Evolutionary conservation across 2,113 vertebrate genomes (phyloP).

Genomic region (Lonchura striata): DNA sequence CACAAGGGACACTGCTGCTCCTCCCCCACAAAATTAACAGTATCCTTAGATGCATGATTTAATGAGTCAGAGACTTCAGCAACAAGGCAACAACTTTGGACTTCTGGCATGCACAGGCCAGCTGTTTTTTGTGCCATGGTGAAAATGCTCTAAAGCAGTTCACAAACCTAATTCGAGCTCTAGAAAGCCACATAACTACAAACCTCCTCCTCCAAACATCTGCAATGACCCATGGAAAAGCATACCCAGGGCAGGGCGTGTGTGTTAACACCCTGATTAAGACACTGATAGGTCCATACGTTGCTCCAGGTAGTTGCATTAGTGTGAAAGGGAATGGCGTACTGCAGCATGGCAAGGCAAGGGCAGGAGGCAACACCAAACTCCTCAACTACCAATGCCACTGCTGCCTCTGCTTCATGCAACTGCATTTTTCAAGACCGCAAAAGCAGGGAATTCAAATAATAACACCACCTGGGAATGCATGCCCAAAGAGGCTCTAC

Average conservation of each 20-base stretch:
- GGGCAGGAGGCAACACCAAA: background rate
- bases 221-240: background rate
- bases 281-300: accelerated
- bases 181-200: background rate
- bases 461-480: accelerated
- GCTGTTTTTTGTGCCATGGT: background rate
- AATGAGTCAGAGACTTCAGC: background rate
- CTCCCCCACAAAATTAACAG: background rate
- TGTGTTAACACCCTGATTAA: background rate
- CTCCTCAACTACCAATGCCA: background rate
- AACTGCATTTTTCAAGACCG: background rate
- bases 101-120: background rate
- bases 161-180: background rate
- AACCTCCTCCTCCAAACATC: background rate
- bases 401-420: background rate
- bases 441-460: background rate
- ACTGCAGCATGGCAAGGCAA: background rate
- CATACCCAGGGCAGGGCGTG: accelerated
- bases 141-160: background rate
- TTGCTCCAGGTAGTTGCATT: accelerated
- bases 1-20: background rate
- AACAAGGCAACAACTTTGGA: background rate
- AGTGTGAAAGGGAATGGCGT: accelerated
- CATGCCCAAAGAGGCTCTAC: background rate
- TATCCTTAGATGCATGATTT: accelerated